Conservation (phyloP, 1,140 invertebrate species). For the Samia ricini region DNA sequence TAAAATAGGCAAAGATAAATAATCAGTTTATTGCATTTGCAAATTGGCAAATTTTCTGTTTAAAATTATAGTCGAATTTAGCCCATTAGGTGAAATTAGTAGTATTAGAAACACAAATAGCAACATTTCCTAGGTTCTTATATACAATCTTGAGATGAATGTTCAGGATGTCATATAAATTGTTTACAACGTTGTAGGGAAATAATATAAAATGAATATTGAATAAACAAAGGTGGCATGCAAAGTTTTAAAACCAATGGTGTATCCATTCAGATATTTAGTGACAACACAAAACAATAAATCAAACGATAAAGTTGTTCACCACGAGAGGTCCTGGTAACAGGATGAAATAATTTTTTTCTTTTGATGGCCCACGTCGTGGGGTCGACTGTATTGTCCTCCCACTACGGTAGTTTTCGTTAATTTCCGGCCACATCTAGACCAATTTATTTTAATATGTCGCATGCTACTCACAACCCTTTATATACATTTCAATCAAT, state of each 20-base stretch:
- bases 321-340: conserved; percentile 17
- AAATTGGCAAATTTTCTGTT: too few species aligned
- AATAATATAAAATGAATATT: background rate
- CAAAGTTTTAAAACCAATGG: background rate
- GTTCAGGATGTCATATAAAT: too few species aligned
- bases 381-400: conserved; percentile 32
- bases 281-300: conserved; percentile 17
- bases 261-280: background rate
- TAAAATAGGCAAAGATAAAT: too few species aligned
- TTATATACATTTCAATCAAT: conserved; percentile 19
- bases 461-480: conserved; percentile 18
- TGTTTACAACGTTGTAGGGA: background rate
- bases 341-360: conserved; percentile 34
- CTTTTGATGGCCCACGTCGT: conserved; percentile 27
- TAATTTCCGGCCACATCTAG: conserved; percentile 38
- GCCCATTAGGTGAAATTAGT: too few species aligned
- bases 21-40: too few species aligned
- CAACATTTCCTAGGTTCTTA: too few species aligned
- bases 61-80: too few species aligned
- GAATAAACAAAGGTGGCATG: background rate
- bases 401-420: conserved; percentile 34
- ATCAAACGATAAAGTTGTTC: conserved; percentile 33
- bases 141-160: background rate
- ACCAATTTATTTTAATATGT: conserved; percentile 33
- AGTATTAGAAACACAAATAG: background rate